These are phyloP conservation scores for Drosophila ercepeae DNA, from an alignment of 1,140 invertebrate species.

Conservation along the genomic window DNA sequence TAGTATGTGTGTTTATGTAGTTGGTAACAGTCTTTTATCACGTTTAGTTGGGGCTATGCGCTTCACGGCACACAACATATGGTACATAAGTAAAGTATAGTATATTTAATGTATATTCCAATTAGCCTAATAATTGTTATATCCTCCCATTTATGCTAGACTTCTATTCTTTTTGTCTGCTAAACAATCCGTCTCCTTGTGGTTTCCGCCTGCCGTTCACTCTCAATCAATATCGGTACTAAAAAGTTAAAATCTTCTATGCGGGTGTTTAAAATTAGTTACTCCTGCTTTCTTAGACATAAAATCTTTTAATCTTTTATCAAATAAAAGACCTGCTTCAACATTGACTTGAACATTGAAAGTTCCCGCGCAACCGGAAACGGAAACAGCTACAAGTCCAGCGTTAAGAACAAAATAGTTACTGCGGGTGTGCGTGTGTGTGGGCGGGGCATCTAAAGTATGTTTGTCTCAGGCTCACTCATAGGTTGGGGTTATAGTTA, in stretches of 20 bases:
- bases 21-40: constrained; percentile 78
- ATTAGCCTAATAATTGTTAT: constrained; percentile 38
- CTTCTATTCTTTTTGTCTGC: neutral
- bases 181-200: neutral
- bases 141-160: constrained; percentile 19
- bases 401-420: constrained; percentile 32
- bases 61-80: constrained; percentile 45
- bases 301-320: neutral
- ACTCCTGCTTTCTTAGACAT: neutral
- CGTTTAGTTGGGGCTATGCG: constrained; percentile 71
- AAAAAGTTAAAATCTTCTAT: neutral
- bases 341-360: neutral
- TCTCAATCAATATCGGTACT: neutral
- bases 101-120: constrained; percentile 36
- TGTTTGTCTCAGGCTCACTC: constrained; percentile 70
- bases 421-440: constrained; percentile 9
- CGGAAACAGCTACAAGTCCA: constrained; percentile 14
- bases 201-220: neutral
- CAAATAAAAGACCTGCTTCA: neutral
- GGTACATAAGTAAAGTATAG: constrained; percentile 32
- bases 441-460: constrained; percentile 41
- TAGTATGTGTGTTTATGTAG: constrained; percentile 51
- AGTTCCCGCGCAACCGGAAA: constrained; percentile 7
- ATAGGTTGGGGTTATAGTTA: constrained; percentile 49
- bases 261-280: neutral